phyloP scores from a whole-genome alignment of 2,888 invertebrate species.

The Eupithecia subumbrata region DNA sequence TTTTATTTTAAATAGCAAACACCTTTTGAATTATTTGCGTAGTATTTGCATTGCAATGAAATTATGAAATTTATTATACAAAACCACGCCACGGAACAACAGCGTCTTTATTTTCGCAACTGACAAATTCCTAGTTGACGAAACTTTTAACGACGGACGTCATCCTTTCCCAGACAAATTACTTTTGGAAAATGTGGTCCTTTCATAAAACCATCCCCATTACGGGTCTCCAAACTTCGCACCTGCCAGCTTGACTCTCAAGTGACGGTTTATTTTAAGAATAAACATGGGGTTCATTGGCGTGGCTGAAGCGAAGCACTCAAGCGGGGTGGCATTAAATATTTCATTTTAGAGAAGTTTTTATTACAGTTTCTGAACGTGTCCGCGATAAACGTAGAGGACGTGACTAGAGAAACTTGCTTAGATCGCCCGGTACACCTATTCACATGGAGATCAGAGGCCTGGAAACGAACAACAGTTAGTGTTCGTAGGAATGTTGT shows the following conservation, averaged over 20 bases:
- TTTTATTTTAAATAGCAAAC: background rate
- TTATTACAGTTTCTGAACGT: slow-evolving; percentile 79
- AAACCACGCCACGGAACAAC: background rate
- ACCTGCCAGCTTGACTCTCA: slow-evolving; percentile 42
- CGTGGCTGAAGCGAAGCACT: slow-evolving; percentile 63
- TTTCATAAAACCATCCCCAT: slow-evolving; percentile 24
- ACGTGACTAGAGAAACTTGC: slow-evolving; percentile 79
- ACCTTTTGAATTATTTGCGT: background rate
- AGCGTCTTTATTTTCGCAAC: slow-evolving; percentile 6
- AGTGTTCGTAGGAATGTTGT: background rate
- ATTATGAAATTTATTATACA: background rate
- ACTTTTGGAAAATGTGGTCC: slow-evolving; percentile 29
- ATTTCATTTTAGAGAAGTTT: slow-evolving; percentile 83
- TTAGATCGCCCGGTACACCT: slow-evolving; percentile 63
- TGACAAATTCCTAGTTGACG: slow-evolving; percentile 11
- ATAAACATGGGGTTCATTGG: slow-evolving; percentile 68
- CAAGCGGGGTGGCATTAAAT: slow-evolving; percentile 76
- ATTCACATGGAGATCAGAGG: slow-evolving; percentile 43
- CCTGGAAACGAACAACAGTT: slow-evolving; percentile 49
- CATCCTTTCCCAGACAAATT: slow-evolving; percentile 21
- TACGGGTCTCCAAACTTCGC: slow-evolving; percentile 35
- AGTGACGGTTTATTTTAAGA: slow-evolving; percentile 59
- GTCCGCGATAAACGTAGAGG: slow-evolving; percentile 76
- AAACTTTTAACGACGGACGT: slow-evolving; percentile 21
- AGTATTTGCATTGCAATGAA: background rate